Base-by-base conservation (phyloP, 2,113 vertebrate genomes). In the Gadus chalcogrammus region DNA sequence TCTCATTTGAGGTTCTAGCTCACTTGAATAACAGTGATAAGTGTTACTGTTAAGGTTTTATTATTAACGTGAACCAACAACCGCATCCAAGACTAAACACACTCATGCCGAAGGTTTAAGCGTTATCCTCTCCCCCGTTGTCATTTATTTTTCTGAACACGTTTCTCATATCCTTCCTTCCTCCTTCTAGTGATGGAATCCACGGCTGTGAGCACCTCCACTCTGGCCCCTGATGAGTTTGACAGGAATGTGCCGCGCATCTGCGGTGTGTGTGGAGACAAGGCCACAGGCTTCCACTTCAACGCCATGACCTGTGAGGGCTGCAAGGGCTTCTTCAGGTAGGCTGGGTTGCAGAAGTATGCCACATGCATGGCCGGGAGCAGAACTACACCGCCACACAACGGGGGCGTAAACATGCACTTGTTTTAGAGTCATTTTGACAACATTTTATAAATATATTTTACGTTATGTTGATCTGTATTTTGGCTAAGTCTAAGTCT, bases 241-340 rank as follows among this genome's bases (percentile, higher is more conserved):
- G 97, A 99, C 68, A 86, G 93, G 76, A 96, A 94, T 4, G 65
- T 92, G 20, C 93, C 96, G 1, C 90, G 97, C 0, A 94, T 99
- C 88, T 99, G 97, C 1, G 97, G 97, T 0, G 97, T 99, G 18
- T 99, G 97, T 0, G 97, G 96, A 4, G 97, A 99, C 92, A 93
- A 93, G 73, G 97, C 97, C 82, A 95, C 95, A 0, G 97, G 97
- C 20, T 99, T 98, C 76, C 97, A 99, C 89, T 99, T 99, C 91
- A 98, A 99, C 0, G 97, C 97, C 72, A 98, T 98, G 97, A 98
- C 96, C 75, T 99, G 97, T 4, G 97, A 99, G 80, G 97, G 97
- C 87, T 99, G 97, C 93, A 99, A 99, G 88, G 97, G 97, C 24
- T 98, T 99, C 86, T 99, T 99, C 93, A 94, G 97, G 97, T 98